Conservation (phyloP, 2,888 invertebrate species). For the Scaptomyza flava region DNA sequence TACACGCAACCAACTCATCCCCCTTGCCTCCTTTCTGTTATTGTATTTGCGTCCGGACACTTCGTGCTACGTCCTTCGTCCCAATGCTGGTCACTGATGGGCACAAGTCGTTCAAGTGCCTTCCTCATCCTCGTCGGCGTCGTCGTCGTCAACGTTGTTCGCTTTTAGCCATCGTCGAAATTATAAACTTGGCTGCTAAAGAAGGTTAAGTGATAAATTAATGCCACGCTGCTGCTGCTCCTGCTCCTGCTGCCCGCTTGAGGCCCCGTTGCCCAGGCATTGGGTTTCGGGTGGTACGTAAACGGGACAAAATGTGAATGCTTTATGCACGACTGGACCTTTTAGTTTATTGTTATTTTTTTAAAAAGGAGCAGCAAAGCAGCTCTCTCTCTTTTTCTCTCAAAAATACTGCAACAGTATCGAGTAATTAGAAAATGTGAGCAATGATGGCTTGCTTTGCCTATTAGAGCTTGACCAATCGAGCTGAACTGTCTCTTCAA, state of each 20-base stretch:
- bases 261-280: conserved; percentile 39
- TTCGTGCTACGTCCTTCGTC: conserved; percentile 13
- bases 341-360: conserved; percentile 77
- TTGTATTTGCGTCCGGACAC: conserved; percentile 50
- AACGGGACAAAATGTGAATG: conserved; percentile 58
- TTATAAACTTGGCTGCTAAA: conserved; percentile 79
- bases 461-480: conserved; percentile 27
- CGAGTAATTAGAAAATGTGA: conserved; percentile 52
- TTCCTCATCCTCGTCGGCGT: conserved; percentile 21
- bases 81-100: conserved; percentile 60
- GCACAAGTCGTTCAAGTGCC: conserved; percentile 78
- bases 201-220: conserved; percentile 79
- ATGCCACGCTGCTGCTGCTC: conserved; percentile 43
- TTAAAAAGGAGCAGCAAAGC: conserved; percentile 21
- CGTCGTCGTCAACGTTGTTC: conserved; percentile 51
- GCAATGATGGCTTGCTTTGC: conserved; percentile 16
- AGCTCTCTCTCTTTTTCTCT: not conserved
- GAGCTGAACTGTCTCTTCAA: conserved; percentile 11
- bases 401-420: conserved; percentile 6
- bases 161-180: conserved; percentile 54
- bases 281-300: conserved; percentile 6
- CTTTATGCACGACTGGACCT: conserved; percentile 78
- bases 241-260: conserved; percentile 49
- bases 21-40: conserved; percentile 45
- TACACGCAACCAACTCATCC: not conserved